A percentile compares a stretch with the other conserved stretches of the same genome.
Conservation (phyloP, 2,888 invertebrate species). For the Athripsodes cinereus region DNA sequence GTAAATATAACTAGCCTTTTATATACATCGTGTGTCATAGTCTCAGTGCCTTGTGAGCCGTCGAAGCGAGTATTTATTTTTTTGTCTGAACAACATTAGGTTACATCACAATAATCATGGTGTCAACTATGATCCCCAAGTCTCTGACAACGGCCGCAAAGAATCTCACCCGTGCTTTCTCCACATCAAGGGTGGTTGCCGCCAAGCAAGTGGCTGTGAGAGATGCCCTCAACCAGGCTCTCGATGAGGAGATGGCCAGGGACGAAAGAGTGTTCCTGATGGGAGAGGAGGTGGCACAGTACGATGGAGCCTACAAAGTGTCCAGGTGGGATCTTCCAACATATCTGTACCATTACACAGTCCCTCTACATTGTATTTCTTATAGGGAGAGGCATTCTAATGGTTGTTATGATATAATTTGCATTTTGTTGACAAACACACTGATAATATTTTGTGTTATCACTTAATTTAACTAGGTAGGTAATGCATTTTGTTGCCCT, state of each 20-base stretch:
- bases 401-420: no score
- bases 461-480: no score
- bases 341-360: constrained; percentile 2
- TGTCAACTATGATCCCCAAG: constrained; percentile 22
- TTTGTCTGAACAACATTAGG: constrained; percentile 20
- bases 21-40: not conserved
- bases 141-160: constrained; percentile 17
- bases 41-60: not conserved
- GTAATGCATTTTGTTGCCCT: no score
- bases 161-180: constrained; percentile 39
- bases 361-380: no score
- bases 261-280: constrained; percentile 88
- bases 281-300: constrained; percentile 98
- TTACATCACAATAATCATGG: constrained; percentile 22
- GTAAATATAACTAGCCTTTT: not conserved
- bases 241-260: constrained; percentile 94
- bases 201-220: constrained; percentile 81
- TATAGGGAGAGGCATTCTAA: no score
- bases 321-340: constrained; percentile 42
- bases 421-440: no score
- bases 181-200: constrained; percentile 40
- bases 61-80: not conserved
- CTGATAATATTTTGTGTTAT: no score
- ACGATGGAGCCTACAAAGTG: constrained; percentile 97
- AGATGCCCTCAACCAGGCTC: constrained; percentile 92